Percentiles rank a stretch among this genome's conserved stretches.
phyloP scores from a whole-genome alignment of 2,888 invertebrate genomes.

The Beris morrisii region DNA sequence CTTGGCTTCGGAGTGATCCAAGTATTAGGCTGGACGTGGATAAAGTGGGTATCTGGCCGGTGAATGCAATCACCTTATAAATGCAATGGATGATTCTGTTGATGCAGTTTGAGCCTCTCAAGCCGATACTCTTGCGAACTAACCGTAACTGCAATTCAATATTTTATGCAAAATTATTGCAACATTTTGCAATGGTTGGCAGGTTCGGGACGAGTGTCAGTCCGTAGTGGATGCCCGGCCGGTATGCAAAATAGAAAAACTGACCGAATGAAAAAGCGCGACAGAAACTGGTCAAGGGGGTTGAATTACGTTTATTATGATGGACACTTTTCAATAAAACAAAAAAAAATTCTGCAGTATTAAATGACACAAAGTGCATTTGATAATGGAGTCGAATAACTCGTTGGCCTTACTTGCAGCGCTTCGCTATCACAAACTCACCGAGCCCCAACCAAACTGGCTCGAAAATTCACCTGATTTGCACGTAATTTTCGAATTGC shows the following conservation, averaged over 20 bases:
- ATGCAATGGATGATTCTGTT: too few relatives aligned
- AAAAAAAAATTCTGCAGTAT: too few relatives aligned
- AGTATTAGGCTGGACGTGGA: too few relatives aligned
- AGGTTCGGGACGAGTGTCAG: background rate
- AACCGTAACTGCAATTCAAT: conserved; percentile 36
- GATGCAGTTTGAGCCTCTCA: too few relatives aligned
- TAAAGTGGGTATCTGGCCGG: too few relatives aligned
- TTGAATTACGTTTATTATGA: conserved; percentile 3
- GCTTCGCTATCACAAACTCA: too few relatives aligned
- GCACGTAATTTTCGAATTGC: too few relatives aligned
- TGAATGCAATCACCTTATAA: too few relatives aligned
- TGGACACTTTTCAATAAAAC: background rate
- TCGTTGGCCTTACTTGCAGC: conserved; percentile 23
- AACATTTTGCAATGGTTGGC: conserved; percentile 22
- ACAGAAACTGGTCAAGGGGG: conserved; percentile 17
- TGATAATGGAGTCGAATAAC: conserved; percentile 27
- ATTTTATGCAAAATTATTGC: conserved; percentile 37
- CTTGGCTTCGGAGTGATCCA: too few relatives aligned
- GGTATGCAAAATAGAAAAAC: conserved; percentile 11
- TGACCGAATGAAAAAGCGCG: conserved; percentile 1
- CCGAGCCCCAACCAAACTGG: too few relatives aligned
- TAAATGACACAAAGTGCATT: conserved; percentile 5
- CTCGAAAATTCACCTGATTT: too few relatives aligned
- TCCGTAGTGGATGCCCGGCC: conserved; percentile 3
- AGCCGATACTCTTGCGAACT: background rate